Conservation (phyloP, 2,797 vertebrate genomes). For the Catostomus latipinnis region DNA sequence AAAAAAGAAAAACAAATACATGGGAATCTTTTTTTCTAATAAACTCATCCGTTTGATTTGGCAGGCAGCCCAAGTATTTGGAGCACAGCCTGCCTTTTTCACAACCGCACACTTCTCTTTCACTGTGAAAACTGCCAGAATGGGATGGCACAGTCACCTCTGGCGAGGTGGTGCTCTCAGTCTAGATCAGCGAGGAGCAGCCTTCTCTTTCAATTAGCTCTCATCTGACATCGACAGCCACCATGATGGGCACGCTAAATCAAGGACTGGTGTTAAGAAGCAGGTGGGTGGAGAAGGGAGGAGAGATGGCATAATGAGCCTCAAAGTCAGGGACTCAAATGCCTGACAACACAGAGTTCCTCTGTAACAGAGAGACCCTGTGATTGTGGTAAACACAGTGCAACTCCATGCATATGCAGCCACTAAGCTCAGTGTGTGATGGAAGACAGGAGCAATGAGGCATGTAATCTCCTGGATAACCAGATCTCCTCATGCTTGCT, state of each 20-base stretch:
- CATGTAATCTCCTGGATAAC: slow-evolving; percentile 78
- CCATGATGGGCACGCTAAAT: slow-evolving; percentile 67
- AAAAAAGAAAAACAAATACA: slow-evolving; percentile 63
- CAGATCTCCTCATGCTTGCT: slow-evolving; percentile 66
- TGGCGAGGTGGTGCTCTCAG: slow-evolving; percentile 78
- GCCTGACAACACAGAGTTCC: slow-evolving; percentile 73
- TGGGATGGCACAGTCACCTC: slow-evolving; percentile 79
- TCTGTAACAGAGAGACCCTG: slow-evolving; percentile 69
- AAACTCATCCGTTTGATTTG: slow-evolving; percentile 76
- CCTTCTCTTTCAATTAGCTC: slow-evolving; percentile 84
- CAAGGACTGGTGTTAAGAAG: slow-evolving; percentile 66
- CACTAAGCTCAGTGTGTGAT: slow-evolving; percentile 68
- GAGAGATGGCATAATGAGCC: slow-evolving; percentile 71
- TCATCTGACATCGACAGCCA: slow-evolving; percentile 74
- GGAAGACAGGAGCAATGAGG: slow-evolving; percentile 76
- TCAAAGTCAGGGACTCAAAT: slow-evolving; percentile 75
- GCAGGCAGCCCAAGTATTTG: slow-evolving; percentile 73
- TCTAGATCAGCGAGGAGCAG: slow-evolving; percentile 77
- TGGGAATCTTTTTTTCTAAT: slow-evolving; percentile 68
- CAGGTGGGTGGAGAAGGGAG: slow-evolving; percentile 74
- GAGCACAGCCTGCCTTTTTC: slow-evolving; percentile 70
- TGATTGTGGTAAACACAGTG: slow-evolving; percentile 75
- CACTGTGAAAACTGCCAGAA: slow-evolving; percentile 77
- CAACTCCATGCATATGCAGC: slow-evolving; percentile 71
- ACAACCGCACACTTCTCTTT: slow-evolving; percentile 71